A percentile compares a stretch with the other conserved stretches of the same genome.
Evolutionary conservation across 2,797 vertebrate genomes (phyloP).

Genomic region (Melanotaenia boesemani): DNA sequence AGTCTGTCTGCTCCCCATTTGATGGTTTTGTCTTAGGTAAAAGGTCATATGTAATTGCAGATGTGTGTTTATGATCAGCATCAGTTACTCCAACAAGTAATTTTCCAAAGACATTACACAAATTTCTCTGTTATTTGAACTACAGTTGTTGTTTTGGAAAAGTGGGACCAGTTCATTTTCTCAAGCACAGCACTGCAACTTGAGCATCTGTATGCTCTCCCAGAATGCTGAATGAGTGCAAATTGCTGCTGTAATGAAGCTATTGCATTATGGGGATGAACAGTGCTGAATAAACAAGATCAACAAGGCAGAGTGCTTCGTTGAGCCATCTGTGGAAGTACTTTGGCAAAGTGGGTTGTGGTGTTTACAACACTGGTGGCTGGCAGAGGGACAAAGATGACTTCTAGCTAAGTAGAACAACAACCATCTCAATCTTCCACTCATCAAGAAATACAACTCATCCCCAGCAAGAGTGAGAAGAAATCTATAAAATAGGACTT

Average conservation of each 20-base stretch:
- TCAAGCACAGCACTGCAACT: slow-evolving; percentile 65
- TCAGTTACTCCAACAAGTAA: slow-evolving; percentile 24
- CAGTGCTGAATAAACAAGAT: slow-evolving; percentile 85
- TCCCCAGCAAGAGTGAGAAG: slow-evolving; percentile 17
- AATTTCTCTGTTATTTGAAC: slow-evolving; percentile 28
- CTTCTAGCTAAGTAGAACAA: slow-evolving; percentile 62
- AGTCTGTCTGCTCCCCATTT: neutral
- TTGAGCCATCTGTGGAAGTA: slow-evolving; percentile 81
- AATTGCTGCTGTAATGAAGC: slow-evolving; percentile 82
- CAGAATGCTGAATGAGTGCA: slow-evolving; percentile 78
- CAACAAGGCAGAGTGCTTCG: slow-evolving; percentile 76
- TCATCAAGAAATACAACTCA: slow-evolving; percentile 51
- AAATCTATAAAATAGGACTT: slow-evolving; percentile 6
- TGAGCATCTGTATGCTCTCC: slow-evolving; percentile 68
- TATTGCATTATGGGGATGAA: slow-evolving; percentile 81
- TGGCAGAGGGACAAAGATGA: slow-evolving; percentile 67
- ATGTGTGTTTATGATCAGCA: slow-evolving; percentile 4
- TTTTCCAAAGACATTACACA: slow-evolving; percentile 31
- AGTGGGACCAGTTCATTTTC: slow-evolving; percentile 52
- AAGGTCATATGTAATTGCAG: neutral
- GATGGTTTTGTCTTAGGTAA: neutral
- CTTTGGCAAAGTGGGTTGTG: slow-evolving; percentile 68
- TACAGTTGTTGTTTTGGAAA: slow-evolving; percentile 31
- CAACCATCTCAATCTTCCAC: slow-evolving; percentile 47
- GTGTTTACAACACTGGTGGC: slow-evolving; percentile 77